Evolutionary conservation across 2,888 invertebrate genomes (phyloP), one percentile per base, ranked within the genome.

Genomic region (Eudasyphora cyanicolor): DNA sequence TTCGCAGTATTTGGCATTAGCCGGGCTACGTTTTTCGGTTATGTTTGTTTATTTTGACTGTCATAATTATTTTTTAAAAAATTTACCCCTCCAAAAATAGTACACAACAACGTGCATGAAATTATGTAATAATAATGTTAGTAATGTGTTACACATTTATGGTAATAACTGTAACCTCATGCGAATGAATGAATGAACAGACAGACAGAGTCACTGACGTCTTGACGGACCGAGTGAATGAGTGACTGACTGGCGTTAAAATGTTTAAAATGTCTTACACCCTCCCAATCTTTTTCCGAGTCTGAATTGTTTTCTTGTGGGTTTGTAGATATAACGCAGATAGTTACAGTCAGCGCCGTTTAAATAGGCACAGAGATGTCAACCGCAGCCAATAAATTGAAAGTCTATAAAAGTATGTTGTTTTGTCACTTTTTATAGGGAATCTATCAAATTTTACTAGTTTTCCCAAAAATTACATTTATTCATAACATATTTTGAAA

Each of bases 101-200:
- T 54, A 29, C 49, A 75, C 27, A 76, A 12, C 19, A 51, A 32
- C 35, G 75, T 21, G 54, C 1, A 29, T 77, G 71, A 73, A 67
- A 67, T 67, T 67, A 24, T 75, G 78, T 81, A 84, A 84, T 32
- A 84, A 81, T 60, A 24, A 32, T 71, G 78, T 81, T 76, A 79
- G 84, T 79, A 79, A 76, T 73, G 78, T 81, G 78, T 81, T 51
- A 84, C 77, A 79, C 51, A 76, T 79, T 78, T 78, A 70, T 83
- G 76, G 45, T 80, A 24, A 75, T 79, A 81, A 73, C 57, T 77
- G 60, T 79, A 78, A 80, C 77, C 77, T 75, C 67, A 75, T 71
- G 77, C 3, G 35, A 49, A 29, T 54, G 24, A 38, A 64, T n/a
- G 54, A 71, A 74, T 51, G 51, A 51, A 8, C 45, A 54, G 7